Evolutionary conservation across 2,113 vertebrate genomes (phyloP), one percentile per base, ranked within the genome.

Genomic region (Heterotis niloticus): DNA sequence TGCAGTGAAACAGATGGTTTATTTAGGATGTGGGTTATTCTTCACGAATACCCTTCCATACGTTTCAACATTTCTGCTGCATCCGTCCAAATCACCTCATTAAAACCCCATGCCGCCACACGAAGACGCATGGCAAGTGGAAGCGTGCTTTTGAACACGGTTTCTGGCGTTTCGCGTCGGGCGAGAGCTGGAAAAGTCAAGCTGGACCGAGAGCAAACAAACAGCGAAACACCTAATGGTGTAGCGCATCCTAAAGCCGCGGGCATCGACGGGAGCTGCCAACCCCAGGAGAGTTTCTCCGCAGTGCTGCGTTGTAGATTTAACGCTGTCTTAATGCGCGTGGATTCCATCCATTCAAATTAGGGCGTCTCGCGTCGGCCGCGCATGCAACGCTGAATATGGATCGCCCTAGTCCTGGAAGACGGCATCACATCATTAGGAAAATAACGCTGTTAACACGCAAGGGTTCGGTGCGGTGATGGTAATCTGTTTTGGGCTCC

Each of bases 271-370:
- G 79, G 86, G 23, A 23, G 51, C 23, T 80, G 62, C 65, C 84
- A 78, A 59, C 81, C 81, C 75, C 11, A 54, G 51, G 67, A 83
- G 82, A 65, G 62, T 77, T 83, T 57, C 81, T 65, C 82, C 76
- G 80, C 79, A 84, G 60, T 54, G 72, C 51, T 79, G 64, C 86
- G 85, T 83, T 88, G 86, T 44, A 44, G 34, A 85, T 88, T 84
- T 86, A 23, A 78, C 81, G 75, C 84, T 84, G 87, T 88, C 84
- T 84, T 87, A 84, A 88, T 87, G 85, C 84, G 85, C 81, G 88
- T 88, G 81, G 83, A 88, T 84, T 85, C 88, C 83, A 85, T 91
- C 86, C 86, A 77, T 80, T 87, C 83, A 87, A 88, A 90, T 90
- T 89, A 90, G 29, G 64, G 78, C 82, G 74, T 83, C 81, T 74